Base-by-base conservation (phyloP, 2,797 vertebrate species). In the Myotis pilosus region DNA sequence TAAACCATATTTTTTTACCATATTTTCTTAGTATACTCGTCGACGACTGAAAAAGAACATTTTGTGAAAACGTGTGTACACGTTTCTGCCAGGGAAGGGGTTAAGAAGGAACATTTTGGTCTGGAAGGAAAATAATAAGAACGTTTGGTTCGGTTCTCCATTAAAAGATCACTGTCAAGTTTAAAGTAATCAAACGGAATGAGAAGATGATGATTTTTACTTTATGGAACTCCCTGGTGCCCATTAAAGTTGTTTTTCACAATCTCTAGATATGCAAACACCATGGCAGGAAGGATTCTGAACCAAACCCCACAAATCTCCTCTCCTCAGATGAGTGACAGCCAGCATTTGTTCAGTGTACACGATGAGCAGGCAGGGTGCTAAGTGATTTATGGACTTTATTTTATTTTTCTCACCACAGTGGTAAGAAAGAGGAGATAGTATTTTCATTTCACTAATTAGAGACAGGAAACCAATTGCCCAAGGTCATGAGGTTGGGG, bases 91-190 rank as follows among this genome's bases (percentile, higher is more conserved):
- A n/a, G n/a, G n/a, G n/a, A n/a, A n/a, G n/a, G n/a, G n/a, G n/a
- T n/a, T n/a, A 47, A 89, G 28, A 83, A 75, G 22, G 8, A 92
- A 5, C 20, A 28, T 64, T 64, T 91, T 76, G 30, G 30, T 75
- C 79, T 91, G 49, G 25, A 72, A 92, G 12, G 44, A 85, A 96
- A 94, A 84, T 72, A 91, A 82, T 72, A 92, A 82, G 49, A 94
- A 57, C 11, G 51, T 89, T 89, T 94, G 36, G 9, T 71, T 85
- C 30, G n/a, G 30, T 82, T 91, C 47, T 74, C 33, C 33, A 47
- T 57, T 92, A 62, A 90, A 72, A 82, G 38, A 60, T 71, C 55
- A 57, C 20, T 89, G 9, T 86, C 33, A 74, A 17, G 89, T 36
- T 55, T 75, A 28, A 92, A 87, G 38, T 33, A 78, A 79, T n/a